A percentile compares a stretch with the other conserved stretches of the same genome.
Conservation (phyloP, 1,140 invertebrate species). For the Idris sp. region DNA sequence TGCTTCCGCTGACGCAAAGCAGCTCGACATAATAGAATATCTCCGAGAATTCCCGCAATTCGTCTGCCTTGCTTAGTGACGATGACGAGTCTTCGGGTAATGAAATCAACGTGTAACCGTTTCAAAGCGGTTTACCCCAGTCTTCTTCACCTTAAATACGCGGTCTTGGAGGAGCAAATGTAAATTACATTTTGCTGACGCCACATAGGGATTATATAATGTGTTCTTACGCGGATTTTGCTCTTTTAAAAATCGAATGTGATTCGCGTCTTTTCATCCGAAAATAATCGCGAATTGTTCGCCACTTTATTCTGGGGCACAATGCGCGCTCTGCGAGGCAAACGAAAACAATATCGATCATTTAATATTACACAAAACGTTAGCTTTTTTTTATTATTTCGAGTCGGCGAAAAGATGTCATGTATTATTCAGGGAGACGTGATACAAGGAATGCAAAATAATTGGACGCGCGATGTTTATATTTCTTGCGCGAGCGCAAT, state of each 20-base stretch:
- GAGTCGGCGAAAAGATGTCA: conserved; percentile 11
- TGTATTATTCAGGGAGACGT: conserved; percentile 44
- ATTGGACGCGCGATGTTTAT: conserved; percentile 37
- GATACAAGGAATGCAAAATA: conserved; percentile 33
- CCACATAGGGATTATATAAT: conserved; percentile 51
- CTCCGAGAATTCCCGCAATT: conserved; percentile 42
- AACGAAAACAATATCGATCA: conserved; percentile 49
- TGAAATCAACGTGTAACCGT: conserved; percentile 69
- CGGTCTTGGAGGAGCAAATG: conserved; percentile 52
- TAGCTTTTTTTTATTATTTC: conserved; percentile 5
- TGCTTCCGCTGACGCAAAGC: conserved; percentile 35
- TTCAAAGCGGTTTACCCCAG: conserved; percentile 63
- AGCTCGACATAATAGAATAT: conserved; percentile 69
- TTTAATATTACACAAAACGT: no score
- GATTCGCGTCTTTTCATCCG: conserved; percentile 24
- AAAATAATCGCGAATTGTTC: conserved; percentile 41
- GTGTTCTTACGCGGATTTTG: conserved; percentile 36
- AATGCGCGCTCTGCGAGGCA: not conserved
- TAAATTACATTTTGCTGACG: conserved; percentile 65
- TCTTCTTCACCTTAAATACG: conserved; percentile 65
- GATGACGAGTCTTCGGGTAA: conserved; percentile 63
- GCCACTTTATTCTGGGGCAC: conserved; percentile 10
- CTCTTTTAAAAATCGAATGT: conserved; percentile 42
- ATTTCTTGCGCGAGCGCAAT: conserved; percentile 4
- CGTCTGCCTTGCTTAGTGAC: conserved; percentile 57